phyloP scores from a whole-genome alignment of 2,797 vertebrate genomes.

The Glyptemys insculpta region DNA sequence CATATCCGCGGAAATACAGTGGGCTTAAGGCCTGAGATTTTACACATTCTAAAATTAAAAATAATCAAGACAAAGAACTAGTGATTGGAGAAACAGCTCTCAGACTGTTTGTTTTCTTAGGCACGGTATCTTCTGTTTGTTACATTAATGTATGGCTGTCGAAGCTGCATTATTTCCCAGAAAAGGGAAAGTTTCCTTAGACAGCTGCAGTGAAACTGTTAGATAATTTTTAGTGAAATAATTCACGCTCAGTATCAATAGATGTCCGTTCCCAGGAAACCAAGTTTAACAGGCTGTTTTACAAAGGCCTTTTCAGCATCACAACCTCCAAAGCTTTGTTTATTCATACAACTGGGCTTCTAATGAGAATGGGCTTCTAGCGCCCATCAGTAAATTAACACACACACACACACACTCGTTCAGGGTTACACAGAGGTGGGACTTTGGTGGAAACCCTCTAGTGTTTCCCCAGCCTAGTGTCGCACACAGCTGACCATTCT shows the following conservation, averaged over 20 bases:
- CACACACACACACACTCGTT: background rate
- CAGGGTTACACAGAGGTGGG: background rate
- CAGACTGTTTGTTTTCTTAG: background rate
- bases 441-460: background rate
- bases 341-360: background rate
- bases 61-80: conserved; percentile 4
- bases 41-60: conserved; percentile 13
- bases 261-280: background rate
- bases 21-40: background rate
- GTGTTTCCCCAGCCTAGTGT: background rate
- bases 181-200: conserved; percentile 1
- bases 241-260: background rate
- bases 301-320: background rate
- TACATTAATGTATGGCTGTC: background rate
- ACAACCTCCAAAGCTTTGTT: background rate
- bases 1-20: background rate
- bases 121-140: background rate
- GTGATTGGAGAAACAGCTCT: background rate
- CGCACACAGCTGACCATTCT: background rate
- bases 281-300: conserved; percentile 20
- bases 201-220: background rate
- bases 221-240: conserved; percentile 36
- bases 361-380: background rate
- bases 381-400: background rate
- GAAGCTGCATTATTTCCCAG: background rate